These are phyloP conservation scores for Megathymus violae DNA, from an alignment of 1,140 invertebrate genomes.

Conservation along the genomic window DNA sequence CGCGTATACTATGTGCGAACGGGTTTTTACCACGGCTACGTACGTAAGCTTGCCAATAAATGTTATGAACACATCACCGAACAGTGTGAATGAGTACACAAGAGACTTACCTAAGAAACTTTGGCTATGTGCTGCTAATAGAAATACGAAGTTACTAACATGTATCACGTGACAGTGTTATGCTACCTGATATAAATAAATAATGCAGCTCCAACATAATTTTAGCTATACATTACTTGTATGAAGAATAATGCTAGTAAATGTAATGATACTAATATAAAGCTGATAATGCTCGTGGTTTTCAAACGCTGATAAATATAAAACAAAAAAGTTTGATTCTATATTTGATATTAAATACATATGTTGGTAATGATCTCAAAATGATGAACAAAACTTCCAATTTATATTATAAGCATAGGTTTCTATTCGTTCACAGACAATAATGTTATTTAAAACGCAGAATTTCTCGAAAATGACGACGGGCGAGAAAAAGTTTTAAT, in stretches of 20 bases:
- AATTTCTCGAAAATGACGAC: not conserved
- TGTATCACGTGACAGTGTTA: not conserved
- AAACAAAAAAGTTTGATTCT: too few relatives aligned
- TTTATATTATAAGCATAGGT: too few relatives aligned
- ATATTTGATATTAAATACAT: too few relatives aligned
- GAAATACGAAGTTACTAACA: not conserved
- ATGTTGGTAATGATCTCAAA: too few relatives aligned
- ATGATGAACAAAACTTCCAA: too few relatives aligned
- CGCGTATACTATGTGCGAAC: too few relatives aligned
- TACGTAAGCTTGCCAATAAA: not conserved
- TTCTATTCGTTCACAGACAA: not conserved
- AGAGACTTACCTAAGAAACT: not conserved
- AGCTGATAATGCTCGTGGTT: too few relatives aligned
- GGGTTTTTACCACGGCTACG: too few relatives aligned
- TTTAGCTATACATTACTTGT: not conserved
- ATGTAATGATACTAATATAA: too few relatives aligned
- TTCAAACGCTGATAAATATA: too few relatives aligned
- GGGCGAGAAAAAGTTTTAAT: slow-evolving; percentile 10
- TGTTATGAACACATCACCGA: too few relatives aligned
- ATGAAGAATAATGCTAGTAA: not conserved
- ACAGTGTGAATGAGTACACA: too few relatives aligned
- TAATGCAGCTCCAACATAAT: not conserved
- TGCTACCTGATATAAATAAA: not conserved
- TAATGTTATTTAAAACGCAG: not conserved
- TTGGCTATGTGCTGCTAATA: not conserved